These are phyloP conservation scores for Euleptes europaea DNA, from an alignment of 2,113 vertebrate genomes.

Conservation along the genomic window DNA sequence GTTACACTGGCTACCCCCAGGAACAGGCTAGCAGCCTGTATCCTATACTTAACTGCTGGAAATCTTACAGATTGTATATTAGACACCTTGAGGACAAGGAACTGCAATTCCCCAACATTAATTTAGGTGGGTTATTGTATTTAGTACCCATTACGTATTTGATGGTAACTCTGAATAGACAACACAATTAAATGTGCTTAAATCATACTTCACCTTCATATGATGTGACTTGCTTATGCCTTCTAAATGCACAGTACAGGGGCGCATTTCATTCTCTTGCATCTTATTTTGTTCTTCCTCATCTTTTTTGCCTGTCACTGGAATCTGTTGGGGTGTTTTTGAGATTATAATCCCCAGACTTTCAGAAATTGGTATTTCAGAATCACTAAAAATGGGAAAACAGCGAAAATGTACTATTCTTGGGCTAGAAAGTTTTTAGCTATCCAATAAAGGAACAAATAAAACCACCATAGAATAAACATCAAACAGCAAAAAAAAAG, in stretches of 20 bases:
- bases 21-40: neutral
- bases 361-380: conserved; percentile 60
- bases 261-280: conserved; percentile 39
- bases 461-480: neutral
- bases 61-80: neutral
- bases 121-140: too few species aligned
- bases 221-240: neutral
- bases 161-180: neutral
- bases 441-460: neutral
- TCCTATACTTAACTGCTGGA: neutral
- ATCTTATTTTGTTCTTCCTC: conserved; percentile 52
- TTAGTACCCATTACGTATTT: neutral
- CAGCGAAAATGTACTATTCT: neutral
- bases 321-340: conserved; percentile 58
- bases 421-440: neutral
- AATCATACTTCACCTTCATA: conserved; percentile 55
- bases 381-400: conserved; percentile 65
- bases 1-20: too few species aligned
- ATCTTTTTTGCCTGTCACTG: conserved; percentile 44
- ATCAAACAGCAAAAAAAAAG: conserved; percentile 25
- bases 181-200: neutral
- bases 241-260: conserved; percentile 22
- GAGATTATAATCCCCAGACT: conserved; percentile 60
- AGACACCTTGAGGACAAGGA: neutral
- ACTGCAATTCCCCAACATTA: neutral